Evolutionary conservation across 2,797 vertebrate genomes (phyloP).

Genomic region (Chiroxiphia lanceolata): DNA sequence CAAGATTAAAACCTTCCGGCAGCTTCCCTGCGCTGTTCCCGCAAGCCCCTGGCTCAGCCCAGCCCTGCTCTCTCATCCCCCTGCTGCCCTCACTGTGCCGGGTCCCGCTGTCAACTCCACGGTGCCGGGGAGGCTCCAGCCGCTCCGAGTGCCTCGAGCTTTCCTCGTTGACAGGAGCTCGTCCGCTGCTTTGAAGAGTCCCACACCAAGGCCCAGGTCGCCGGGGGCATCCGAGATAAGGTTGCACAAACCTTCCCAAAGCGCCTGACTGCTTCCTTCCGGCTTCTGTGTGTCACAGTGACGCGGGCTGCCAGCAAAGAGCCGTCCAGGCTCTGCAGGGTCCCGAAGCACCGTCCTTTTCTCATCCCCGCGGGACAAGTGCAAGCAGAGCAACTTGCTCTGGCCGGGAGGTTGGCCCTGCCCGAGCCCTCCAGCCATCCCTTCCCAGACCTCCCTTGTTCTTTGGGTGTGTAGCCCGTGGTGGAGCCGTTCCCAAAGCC

Average conservation of each 20-base stretch:
- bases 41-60: rapidly evolving
- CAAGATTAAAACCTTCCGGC: rapidly evolving
- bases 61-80: background rate
- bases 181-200: rapidly evolving
- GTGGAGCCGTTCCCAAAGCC: background rate
- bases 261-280: background rate
- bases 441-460: background rate
- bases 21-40: rapidly evolving
- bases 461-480: rapidly evolving
- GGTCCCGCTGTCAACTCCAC: rapidly evolving
- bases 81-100: background rate
- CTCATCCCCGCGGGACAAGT: rapidly evolving
- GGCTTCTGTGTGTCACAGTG: background rate
- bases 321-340: rapidly evolving
- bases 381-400: background rate
- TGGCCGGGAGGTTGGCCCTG: rapidly evolving
- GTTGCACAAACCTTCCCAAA: background rate
- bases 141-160: rapidly evolving
- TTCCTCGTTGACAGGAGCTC: background rate
- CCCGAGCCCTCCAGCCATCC: background rate
- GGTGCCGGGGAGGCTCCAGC: background rate
- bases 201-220: background rate
- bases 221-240: background rate
- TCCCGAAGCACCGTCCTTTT: rapidly evolving
- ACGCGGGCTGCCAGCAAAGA: background rate